Evolutionary conservation across 2,888 invertebrate species (phyloP).

Genomic region (Rotaria socialis): DNA sequence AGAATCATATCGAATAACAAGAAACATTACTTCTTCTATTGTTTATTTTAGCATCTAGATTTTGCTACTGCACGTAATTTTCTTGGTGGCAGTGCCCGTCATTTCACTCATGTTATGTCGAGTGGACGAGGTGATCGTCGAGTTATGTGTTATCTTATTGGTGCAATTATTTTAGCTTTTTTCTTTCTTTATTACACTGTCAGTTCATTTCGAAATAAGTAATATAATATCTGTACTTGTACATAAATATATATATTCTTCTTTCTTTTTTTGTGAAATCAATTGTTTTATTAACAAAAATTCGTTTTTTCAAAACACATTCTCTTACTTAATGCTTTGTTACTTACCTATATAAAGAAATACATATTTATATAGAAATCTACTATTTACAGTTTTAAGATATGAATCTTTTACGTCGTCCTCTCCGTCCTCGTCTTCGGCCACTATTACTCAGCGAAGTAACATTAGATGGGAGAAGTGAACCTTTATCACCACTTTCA

Average conservation of each 20-base stretch:
- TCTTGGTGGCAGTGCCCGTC: neutral
- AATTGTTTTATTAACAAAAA: neutral
- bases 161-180: neutral
- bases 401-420: conserved; percentile 29
- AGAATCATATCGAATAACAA: neutral
- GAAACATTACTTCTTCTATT: neutral
- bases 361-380: neutral
- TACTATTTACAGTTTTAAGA: neutral
- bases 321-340: neutral
- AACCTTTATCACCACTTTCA: conserved; percentile 12
- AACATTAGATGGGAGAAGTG: neutral
- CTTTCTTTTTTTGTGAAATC: no score
- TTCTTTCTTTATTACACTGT: neutral
- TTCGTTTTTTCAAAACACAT: neutral
- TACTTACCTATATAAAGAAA: neutral
- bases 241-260: no score
- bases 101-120: neutral
- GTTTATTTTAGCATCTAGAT: neutral
- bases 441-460: neutral
- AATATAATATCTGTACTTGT: neutral
- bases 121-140: conserved; percentile 27
- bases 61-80: neutral
- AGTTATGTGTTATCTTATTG: neutral
- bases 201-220: conserved; percentile 12
- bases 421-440: neutral